A percentile compares a stretch with the other conserved stretches of the same genome.
Conservation (phyloP, 2,797 vertebrate genomes). For the Saxicola maurus region DNA sequence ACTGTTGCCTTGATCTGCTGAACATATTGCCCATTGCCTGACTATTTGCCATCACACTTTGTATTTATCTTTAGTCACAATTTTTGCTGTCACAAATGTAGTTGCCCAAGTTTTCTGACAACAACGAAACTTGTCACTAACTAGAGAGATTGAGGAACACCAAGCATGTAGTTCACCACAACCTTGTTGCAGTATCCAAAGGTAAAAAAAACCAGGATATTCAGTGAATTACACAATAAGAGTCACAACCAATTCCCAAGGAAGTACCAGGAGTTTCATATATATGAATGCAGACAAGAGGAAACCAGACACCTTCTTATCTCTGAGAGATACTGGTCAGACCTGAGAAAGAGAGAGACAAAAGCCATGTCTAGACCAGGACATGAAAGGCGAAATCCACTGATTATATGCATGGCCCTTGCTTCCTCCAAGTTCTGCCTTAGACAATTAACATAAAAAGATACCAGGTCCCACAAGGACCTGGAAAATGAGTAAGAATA, state of each 20-base stretch:
- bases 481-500: not conserved
- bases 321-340: not conserved
- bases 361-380: not conserved
- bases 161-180: rapidly evolving
- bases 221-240: not conserved
- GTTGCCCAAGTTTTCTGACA: not conserved
- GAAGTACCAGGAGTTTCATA: not conserved
- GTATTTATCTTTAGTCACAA: not conserved
- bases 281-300: not conserved
- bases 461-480: not conserved
- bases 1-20: not conserved
- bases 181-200: not conserved
- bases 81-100: not conserved
- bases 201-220: not conserved
- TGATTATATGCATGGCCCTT: not conserved
- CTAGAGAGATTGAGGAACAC: not conserved
- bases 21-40: not conserved
- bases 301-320: conserved; percentile 32
- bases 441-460: not conserved
- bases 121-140: not conserved
- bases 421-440: not conserved
- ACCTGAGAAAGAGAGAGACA: not conserved
- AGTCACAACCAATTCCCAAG: not conserved
- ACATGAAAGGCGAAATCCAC: not conserved
- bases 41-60: not conserved